phyloP scores from a whole-genome alignment of 2,113 vertebrate species.

The Misgurnus mizolepis region DNA sequence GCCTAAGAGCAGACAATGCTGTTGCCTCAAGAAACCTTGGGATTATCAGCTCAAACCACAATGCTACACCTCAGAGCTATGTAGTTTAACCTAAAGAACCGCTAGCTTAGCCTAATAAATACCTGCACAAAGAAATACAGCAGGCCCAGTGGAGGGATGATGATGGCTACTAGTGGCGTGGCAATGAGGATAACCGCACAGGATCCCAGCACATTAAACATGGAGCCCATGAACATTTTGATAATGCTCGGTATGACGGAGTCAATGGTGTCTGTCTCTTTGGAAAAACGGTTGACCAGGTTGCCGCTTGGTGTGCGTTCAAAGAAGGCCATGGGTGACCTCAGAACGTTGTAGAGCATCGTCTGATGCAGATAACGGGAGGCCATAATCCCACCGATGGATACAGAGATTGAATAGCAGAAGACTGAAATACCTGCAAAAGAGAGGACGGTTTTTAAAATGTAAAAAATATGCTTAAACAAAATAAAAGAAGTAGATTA shows the following conservation, averaged over 20 bases:
- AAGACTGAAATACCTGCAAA: conserved; percentile 83
- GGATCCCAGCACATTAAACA: conserved; percentile 85
- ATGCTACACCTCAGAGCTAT: neutral
- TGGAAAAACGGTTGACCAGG: conserved; percentile 94
- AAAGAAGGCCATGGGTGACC: conserved; percentile 93
- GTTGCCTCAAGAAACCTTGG: neutral
- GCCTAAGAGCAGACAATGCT: no score
- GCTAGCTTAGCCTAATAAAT: neutral
- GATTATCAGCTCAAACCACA: neutral
- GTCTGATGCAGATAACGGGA: conserved; percentile 85
- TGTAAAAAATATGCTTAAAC: no score
- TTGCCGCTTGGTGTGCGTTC: conserved; percentile 95
- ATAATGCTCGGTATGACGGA: conserved; percentile 87
- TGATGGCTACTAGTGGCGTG: conserved; percentile 83
- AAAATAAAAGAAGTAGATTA: neutral
- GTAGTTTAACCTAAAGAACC: neutral
- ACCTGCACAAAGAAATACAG: conserved; percentile 96
- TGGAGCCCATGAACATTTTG: conserved; percentile 95
- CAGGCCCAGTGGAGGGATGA: conserved; percentile 87
- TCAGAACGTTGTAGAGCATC: conserved; percentile 86
- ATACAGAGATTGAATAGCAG: conserved; percentile 87
- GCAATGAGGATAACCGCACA: conserved; percentile 87
- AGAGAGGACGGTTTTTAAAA: neutral
- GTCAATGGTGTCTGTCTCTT: conserved; percentile 95
- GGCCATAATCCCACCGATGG: conserved; percentile 89